These are phyloP conservation scores for Cyprichromis sp. DNA, from an alignment of 2,113 vertebrate genomes.

Conservation along the genomic window DNA sequence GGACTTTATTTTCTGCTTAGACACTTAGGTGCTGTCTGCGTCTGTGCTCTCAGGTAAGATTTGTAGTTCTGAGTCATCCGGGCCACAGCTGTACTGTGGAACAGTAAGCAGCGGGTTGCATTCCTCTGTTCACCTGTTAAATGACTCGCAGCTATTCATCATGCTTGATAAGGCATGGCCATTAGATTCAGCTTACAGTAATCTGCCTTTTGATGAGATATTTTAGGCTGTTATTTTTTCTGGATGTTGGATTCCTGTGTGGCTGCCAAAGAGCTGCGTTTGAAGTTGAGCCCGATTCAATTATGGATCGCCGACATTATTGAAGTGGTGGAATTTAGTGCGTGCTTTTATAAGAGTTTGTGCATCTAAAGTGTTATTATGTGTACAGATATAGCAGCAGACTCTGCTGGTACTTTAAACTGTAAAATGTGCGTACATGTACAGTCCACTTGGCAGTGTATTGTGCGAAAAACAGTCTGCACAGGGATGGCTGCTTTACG, in stretches of 20 bases:
- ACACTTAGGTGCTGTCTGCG: background rate
- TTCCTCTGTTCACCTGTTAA: conserved; percentile 52
- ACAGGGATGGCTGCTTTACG: conserved; percentile 33
- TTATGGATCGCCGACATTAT: conserved; percentile 12
- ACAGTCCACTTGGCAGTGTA: background rate
- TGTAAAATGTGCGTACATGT: background rate
- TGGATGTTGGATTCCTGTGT: conserved; percentile 38
- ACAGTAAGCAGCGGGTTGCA: conserved; percentile 10
- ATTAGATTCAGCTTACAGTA: conserved; percentile 47
- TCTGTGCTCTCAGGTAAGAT: background rate
- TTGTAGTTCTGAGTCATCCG: conserved; percentile 21
- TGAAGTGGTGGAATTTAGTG: conserved; percentile 22
- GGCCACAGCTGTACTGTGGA: conserved; percentile 42
- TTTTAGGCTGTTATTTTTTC: conserved; percentile 41
- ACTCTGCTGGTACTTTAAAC: background rate
- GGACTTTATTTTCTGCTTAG: background rate
- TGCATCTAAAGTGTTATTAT: background rate
- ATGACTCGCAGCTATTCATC: conserved; percentile 39
- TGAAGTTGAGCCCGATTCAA: conserved; percentile 42
- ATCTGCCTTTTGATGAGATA: conserved; percentile 57
- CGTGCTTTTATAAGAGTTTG: conserved; percentile 1
- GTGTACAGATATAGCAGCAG: background rate
- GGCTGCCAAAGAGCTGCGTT: conserved; percentile 37
- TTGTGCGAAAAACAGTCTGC: background rate
- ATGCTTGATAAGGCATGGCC: conserved; percentile 35